Evolutionary conservation across 2,888 invertebrate genomes (phyloP).

Genomic region (Dermolepida albohirtum): DNA sequence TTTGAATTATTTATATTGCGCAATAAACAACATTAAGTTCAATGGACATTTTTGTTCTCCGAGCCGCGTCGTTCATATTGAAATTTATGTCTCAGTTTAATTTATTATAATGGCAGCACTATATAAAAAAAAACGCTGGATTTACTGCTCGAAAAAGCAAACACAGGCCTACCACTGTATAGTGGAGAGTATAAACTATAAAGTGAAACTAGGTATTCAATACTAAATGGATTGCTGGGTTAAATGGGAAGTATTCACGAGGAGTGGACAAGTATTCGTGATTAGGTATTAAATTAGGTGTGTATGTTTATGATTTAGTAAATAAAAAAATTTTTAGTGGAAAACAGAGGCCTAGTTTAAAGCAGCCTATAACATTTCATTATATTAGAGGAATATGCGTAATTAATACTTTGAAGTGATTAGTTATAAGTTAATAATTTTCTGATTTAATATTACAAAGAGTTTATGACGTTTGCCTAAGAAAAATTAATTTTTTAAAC

Average conservation of each 20-base stretch:
- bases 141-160: constrained; percentile 25
- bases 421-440: no score
- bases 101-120: constrained; percentile 24
- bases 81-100: constrained; percentile 31
- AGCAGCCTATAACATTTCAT: no score
- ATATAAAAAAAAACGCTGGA: constrained; percentile 19
- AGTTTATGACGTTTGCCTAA: no score
- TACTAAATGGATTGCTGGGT: constrained; percentile 49
- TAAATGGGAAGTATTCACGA: neutral
- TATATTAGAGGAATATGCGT: no score
- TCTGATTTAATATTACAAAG: no score
- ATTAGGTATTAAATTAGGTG: no score
- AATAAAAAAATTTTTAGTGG: no score
- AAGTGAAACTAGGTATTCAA: constrained; percentile 44
- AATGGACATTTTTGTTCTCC: constrained; percentile 28
- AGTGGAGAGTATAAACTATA: constrained; percentile 34
- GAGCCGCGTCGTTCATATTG: constrained; percentile 20
- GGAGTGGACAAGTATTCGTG: no score
- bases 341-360: no score
- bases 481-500: no score
- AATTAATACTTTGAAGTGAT: no score
- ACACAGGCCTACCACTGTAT: constrained; percentile 4
- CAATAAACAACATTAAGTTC: constrained; percentile 30
- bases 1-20: constrained; percentile 37
- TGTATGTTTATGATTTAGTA: no score